These are phyloP conservation scores for Microtus richardsoni DNA, from an alignment of 2,113 vertebrate species.

Conservation along the genomic window DNA sequence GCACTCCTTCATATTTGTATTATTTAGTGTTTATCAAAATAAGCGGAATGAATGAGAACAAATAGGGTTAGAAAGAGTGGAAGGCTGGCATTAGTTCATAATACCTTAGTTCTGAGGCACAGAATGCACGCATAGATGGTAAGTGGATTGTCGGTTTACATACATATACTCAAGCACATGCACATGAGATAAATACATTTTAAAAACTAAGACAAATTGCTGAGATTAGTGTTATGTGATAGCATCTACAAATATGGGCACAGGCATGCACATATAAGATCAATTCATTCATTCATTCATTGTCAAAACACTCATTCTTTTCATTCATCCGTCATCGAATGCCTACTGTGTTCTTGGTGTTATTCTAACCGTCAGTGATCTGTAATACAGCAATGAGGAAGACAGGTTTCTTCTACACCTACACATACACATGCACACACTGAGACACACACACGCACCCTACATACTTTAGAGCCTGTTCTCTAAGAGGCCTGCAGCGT, in stretches of 20 bases:
- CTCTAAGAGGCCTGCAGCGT: conserved; percentile 12
- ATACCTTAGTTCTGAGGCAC: not conserved
- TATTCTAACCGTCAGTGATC: not conserved
- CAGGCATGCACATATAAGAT: not conserved
- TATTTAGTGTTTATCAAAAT: not conserved
- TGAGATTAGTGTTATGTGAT: not conserved
- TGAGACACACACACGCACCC: not conserved
- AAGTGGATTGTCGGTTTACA: not conserved
- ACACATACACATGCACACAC: not conserved
- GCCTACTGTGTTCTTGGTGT: not conserved
- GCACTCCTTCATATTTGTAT: not conserved
- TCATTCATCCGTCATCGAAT: not conserved
- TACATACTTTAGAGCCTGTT: conserved; percentile 3
- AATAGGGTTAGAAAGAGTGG: not conserved
- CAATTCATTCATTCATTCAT: not conserved
- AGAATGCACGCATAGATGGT: not conserved
- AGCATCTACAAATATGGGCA: not conserved
- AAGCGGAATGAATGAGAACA: not conserved
- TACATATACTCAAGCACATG: not conserved
- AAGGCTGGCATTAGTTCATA: not conserved
- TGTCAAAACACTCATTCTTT: conserved; percentile 8
- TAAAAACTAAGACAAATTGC: not conserved
- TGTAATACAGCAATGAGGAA: not conserved
- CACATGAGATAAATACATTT: not conserved
- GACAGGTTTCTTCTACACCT: not conserved